Evolutionary conservation across 1,140 invertebrate genomes (phyloP).

Genomic region (Drosophila carrolli): DNA sequence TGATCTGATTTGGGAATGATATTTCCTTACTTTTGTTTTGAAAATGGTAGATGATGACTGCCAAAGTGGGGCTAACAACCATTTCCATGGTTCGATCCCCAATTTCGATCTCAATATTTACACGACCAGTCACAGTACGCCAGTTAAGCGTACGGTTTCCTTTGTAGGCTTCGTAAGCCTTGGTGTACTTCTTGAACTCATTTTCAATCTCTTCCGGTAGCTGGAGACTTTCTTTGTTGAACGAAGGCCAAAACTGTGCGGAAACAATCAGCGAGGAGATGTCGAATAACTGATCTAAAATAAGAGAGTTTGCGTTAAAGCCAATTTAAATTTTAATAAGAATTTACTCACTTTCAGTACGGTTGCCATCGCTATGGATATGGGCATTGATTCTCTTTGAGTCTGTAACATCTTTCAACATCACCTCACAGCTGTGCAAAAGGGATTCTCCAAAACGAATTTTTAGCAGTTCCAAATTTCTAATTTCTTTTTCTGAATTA

Average conservation of each 20-base stretch:
- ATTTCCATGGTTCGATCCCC: slow-evolving; percentile 92
- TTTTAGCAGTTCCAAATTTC: slow-evolving; percentile 98
- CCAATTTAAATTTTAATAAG: neutral
- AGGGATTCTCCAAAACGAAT: slow-evolving; percentile 97
- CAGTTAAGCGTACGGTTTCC: slow-evolving; percentile 97
- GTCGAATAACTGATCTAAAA: slow-evolving; percentile 72
- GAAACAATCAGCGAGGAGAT: slow-evolving; percentile 95
- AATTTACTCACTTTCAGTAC: slow-evolving; percentile 60
- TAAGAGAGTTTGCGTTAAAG: neutral
- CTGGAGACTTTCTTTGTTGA: slow-evolving; percentile 97
- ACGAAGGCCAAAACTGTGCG: slow-evolving; percentile 99
- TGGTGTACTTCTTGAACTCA: slow-evolving; percentile 94
- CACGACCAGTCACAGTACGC: slow-evolving; percentile 96
- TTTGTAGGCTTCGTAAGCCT: slow-evolving; percentile 96
- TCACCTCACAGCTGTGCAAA: slow-evolving; percentile 98
- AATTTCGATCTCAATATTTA: slow-evolving; percentile 96
- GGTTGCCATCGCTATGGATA: slow-evolving; percentile 87
- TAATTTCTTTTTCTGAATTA: slow-evolving; percentile 96
- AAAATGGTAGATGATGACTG: slow-evolving; percentile 97
- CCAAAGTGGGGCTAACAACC: slow-evolving; percentile 96
- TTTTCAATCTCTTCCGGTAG: slow-evolving; percentile 92
- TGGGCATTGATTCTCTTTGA: slow-evolving; percentile 95
- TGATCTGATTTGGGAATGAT: neutral
- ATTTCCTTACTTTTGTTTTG: slow-evolving; percentile 90
- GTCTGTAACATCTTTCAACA: slow-evolving; percentile 98